phyloP scores from a whole-genome alignment of 2,797 vertebrate genomes.

The Alectoris magna region DNA sequence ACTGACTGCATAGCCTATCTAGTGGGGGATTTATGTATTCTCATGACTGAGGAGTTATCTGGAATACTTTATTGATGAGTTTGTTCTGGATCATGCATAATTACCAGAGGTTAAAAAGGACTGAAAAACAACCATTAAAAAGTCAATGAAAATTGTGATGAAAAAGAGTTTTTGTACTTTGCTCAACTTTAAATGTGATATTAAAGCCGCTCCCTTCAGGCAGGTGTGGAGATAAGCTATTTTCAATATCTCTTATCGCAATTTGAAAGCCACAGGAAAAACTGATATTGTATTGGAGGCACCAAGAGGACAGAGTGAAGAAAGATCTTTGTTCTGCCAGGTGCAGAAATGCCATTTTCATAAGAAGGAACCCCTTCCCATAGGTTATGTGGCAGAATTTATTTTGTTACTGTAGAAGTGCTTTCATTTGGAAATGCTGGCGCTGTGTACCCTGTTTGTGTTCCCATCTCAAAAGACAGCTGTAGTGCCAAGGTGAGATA shows the following conservation, averaged over 20 bases:
- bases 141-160: neutral
- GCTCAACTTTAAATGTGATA: neutral
- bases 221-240: neutral
- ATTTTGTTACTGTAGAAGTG: neutral
- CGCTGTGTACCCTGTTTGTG: neutral
- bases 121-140: neutral
- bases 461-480: neutral
- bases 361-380: neutral
- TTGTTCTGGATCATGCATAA: neutral
- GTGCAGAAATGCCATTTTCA: neutral
- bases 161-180: constrained; percentile 1
- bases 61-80: neutral
- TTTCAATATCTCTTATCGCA: neutral
- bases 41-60: constrained; percentile 13
- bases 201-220: neutral
- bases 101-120: neutral
- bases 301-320: neutral
- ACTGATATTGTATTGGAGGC: neutral
- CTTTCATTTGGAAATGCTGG: neutral
- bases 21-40: constrained; percentile 10
- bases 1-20: neutral
- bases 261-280: neutral
- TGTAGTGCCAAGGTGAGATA: neutral
- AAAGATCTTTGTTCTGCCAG: neutral
- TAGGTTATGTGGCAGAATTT: neutral